Evolutionary conservation across 2,113 vertebrate genomes (phyloP).

Genomic region (Psophia crepitans): DNA sequence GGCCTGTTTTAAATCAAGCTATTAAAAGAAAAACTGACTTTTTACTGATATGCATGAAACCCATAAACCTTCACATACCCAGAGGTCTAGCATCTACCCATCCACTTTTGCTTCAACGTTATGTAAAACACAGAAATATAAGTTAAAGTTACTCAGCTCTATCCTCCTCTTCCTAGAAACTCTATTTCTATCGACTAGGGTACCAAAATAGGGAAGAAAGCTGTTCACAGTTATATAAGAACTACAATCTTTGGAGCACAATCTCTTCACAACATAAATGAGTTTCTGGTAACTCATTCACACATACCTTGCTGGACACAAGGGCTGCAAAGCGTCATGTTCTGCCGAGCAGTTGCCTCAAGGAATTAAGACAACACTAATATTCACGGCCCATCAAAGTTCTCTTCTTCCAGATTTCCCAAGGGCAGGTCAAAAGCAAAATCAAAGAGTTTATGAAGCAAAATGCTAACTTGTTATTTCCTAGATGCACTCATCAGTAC

Average conservation of each 20-base stretch:
- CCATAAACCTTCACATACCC: background rate
- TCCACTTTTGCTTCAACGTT: background rate
- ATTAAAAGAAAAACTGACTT: background rate
- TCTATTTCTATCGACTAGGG: background rate
- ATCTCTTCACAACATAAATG: background rate
- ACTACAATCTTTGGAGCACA: background rate
- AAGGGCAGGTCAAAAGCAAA: background rate
- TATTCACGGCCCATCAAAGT: background rate
- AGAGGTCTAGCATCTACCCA: background rate
- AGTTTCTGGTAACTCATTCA: background rate
- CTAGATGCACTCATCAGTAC: background rate
- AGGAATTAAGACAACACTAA: background rate
- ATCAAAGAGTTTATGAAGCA: background rate
- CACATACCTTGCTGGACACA: rapidly evolving
- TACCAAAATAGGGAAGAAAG: background rate
- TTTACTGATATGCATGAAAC: background rate
- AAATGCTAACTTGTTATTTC: background rate
- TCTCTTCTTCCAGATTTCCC: background rate
- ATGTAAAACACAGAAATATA: background rate
- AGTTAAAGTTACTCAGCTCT: background rate
- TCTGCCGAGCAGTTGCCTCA: background rate
- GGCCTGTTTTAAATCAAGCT: background rate
- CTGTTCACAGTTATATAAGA: background rate
- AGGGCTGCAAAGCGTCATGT: background rate
- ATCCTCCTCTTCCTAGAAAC: background rate